Evolutionary conservation across 1,140 invertebrate species (phyloP), one percentile per base, ranked within the genome.

Genomic region (Leptinotarsa undecemlineata): DNA sequence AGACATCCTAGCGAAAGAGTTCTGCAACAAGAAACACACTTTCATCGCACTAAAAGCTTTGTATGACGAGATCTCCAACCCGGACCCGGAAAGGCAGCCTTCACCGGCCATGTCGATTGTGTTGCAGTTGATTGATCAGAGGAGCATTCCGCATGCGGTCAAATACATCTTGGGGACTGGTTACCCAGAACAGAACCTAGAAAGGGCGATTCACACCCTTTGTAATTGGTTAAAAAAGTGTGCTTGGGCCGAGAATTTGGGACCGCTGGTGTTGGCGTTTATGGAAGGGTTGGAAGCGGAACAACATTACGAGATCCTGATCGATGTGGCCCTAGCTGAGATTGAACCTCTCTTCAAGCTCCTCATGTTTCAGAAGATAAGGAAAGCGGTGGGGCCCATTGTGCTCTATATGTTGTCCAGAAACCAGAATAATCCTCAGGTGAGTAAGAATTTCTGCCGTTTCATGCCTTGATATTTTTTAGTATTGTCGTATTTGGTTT

Each of bases 31-130:
- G 76, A 84, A 78, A 74, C 79, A 83, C 48, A 78, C 82, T 57
- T 77, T 79, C 79, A 81, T 74, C 77, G 86, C 79, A 48, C 78
- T 88, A 62, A 80, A 82, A 19, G 75, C 85, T 2, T 82, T 88
- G 2, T 87, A 87, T 66, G 81, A 84, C 23, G 76, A 86, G 71
- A 88, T 88, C 33, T 85, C 84, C 11, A 84, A 84, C 74, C 78
- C 78, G 19, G 62, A 84, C 74, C 78, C 78, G n/a, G 57, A 48
- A 11, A 82, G 84, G 33, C 78, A 85, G 21, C 86, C 87, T 8
- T 87, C 87, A 1, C 87, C 86, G 26, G 88, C 88, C 1, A 83
- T 90, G 73, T 87, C 89, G 20, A 85, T 89, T 33, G 86, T 90
- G 3, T 84, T 91, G 33, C 84, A 89, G 60, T 75, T 89, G 4